These are phyloP conservation scores for Periparus ater DNA, from an alignment of 2,797 vertebrate species.

Conservation along the genomic window DNA sequence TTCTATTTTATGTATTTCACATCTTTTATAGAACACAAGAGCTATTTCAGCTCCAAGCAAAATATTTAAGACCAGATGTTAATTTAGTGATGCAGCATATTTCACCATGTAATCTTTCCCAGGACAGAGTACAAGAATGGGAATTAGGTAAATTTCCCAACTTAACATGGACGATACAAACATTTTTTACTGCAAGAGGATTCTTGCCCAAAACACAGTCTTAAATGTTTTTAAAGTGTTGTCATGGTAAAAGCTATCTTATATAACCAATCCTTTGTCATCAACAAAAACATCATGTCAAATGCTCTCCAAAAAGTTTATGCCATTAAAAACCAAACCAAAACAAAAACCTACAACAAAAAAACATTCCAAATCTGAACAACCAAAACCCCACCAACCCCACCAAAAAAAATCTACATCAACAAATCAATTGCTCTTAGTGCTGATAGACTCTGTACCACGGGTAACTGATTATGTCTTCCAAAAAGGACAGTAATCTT, in stretches of 20 bases:
- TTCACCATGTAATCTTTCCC: background rate
- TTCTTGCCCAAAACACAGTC: background rate
- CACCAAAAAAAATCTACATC: background rate
- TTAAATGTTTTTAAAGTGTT: background rate
- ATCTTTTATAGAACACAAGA: background rate
- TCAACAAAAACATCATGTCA: background rate
- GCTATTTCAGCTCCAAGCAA: background rate
- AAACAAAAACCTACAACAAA: background rate
- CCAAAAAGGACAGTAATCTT: background rate
- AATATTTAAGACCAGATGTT: background rate
- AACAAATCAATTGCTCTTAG: background rate
- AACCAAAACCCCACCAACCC: rapidly evolving
- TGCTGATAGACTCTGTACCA: background rate
- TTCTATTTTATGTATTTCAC: background rate
- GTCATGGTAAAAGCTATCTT: background rate
- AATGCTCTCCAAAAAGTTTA: background rate
- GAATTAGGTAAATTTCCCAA: background rate
- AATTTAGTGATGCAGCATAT: background rate
- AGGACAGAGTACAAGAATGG: background rate
- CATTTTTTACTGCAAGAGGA: background rate
- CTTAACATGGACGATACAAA: background rate
- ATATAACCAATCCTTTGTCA: background rate
- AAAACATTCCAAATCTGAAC: rapidly evolving
- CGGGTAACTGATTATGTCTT: background rate
- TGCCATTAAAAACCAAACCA: background rate